phyloP scores from a whole-genome alignment of 2,113 vertebrate genomes.

The Tringa solitaria region DNA sequence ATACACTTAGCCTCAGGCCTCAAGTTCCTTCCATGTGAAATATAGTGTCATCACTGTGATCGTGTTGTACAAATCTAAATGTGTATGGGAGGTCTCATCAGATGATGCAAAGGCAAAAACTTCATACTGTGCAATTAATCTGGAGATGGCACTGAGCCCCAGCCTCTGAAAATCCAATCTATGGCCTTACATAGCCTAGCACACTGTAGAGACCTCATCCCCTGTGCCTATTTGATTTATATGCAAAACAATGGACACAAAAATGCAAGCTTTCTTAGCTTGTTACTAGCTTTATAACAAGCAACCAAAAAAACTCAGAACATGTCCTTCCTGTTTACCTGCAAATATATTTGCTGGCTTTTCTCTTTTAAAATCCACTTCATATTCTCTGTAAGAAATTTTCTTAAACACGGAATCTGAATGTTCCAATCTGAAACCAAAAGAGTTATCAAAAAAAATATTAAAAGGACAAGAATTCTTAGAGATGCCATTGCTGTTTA shows the following conservation, averaged over 20 bases:
- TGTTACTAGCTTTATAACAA: background rate
- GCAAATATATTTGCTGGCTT: conserved; percentile 77
- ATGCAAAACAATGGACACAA: background rate
- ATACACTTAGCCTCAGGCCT: background rate
- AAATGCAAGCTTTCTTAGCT: background rate
- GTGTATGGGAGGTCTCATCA: background rate
- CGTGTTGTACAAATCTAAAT: background rate
- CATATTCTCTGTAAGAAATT: conserved; percentile 91
- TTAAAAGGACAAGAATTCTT: background rate
- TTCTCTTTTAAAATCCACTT: conserved; percentile 81
- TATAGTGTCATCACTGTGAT: background rate
- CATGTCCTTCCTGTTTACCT: conserved; percentile 78
- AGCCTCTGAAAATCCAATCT: background rate
- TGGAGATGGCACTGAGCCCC: background rate
- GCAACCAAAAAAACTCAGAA: background rate
- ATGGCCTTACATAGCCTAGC: background rate
- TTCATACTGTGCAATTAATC: background rate
- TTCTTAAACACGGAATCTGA: conserved; percentile 82
- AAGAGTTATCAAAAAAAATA: background rate
- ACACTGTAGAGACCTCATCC: background rate
- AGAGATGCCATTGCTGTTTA: background rate
- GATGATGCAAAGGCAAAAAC: background rate
- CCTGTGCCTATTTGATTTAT: background rate
- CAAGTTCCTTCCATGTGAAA: background rate
- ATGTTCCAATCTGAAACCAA: conserved; percentile 54